Conservation (phyloP, 1,140 invertebrate species). For the Microplitis demolitor region DNA sequence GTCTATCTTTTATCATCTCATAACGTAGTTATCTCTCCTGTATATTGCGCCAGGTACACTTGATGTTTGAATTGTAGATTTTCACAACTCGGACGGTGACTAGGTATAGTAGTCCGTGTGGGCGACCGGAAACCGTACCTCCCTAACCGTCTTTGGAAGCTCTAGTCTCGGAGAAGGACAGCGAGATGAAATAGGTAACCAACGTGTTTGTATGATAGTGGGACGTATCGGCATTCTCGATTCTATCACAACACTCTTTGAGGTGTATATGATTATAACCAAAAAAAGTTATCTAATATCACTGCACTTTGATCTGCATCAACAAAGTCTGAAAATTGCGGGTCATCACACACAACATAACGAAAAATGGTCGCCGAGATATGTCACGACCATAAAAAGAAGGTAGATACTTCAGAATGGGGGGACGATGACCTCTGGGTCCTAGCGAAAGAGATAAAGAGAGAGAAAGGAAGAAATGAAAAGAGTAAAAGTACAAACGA, state of each 20-base stretch:
- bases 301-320: slow-evolving; percentile 28
- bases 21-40: slow-evolving; percentile 4
- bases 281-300: slow-evolving; percentile 1
- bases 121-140: slow-evolving; percentile 59
- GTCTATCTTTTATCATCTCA: slow-evolving; percentile 25
- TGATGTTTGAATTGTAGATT: slow-evolving; percentile 46
- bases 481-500: neutral
- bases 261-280: neutral
- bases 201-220: neutral
- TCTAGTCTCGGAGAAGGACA: slow-evolving; percentile 19
- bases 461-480: neutral
- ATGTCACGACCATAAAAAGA: slow-evolving; percentile 38
- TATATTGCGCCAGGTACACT: slow-evolving; percentile 44
- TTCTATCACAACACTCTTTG: neutral
- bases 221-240: slow-evolving; percentile 6
- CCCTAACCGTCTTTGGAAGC: slow-evolving; percentile 55
- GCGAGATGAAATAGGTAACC: slow-evolving; percentile 5
- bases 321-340: neutral
- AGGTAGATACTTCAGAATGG: slow-evolving; percentile 34
- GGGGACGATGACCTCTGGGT: slow-evolving; percentile 28
- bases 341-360: neutral
- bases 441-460: slow-evolving; percentile 4
- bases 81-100: slow-evolving; percentile 42
- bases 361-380: slow-evolving; percentile 27
- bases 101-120: slow-evolving; percentile 48